phyloP scores from a whole-genome alignment of 2,113 vertebrate species.

The Dasypus novemcinctus region DNA sequence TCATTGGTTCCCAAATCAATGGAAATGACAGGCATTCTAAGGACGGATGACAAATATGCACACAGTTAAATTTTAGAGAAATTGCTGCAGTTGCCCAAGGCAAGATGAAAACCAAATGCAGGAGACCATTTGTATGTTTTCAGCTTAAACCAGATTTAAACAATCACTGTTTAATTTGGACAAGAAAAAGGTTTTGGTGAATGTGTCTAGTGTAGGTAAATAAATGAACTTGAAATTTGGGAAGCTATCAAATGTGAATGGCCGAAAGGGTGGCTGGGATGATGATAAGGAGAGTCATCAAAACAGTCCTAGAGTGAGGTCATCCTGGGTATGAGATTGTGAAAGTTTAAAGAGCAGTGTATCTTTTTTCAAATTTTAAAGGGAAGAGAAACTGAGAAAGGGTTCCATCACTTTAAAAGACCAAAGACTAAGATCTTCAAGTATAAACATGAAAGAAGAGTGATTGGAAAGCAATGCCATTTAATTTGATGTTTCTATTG shows the following conservation, averaged over 20 bases:
- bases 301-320: not conserved
- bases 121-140: not conserved
- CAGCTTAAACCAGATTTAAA: not conserved
- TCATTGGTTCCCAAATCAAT: conserved; percentile 2
- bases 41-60: not conserved
- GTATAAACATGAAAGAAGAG: not conserved
- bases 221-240: not conserved
- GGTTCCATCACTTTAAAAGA: conserved; percentile 5
- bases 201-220: not conserved
- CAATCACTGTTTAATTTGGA: not conserved
- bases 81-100: not conserved
- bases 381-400: not conserved
- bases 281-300: not conserved
- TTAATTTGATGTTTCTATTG: not conserved
- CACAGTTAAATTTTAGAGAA: not conserved
- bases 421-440: not conserved
- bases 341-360: not conserved
- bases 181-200: not conserved
- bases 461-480: not conserved
- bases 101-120: not conserved
- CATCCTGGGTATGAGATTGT: not conserved
- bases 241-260: not conserved
- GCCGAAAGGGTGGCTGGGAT: not conserved
- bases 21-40: not conserved
- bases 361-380: conserved; percentile 42